A percentile compares a stretch with the other conserved stretches of the same genome.
phyloP scores from a whole-genome alignment of 2,888 invertebrate species.

The Metacarcinus magister region DNA sequence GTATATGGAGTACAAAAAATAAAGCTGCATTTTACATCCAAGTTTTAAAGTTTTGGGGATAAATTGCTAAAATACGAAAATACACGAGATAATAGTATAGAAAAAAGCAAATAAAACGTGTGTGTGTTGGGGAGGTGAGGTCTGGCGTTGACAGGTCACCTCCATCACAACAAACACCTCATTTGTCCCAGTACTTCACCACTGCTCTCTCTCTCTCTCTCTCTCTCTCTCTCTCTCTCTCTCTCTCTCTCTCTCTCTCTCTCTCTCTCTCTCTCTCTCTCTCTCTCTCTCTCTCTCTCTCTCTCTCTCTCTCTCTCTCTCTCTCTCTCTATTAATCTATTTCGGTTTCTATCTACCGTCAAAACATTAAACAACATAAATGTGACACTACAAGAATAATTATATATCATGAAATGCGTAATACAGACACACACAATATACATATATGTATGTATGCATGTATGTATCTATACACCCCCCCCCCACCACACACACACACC shows the following conservation, averaged over 20 bases:
- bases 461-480: not conserved
- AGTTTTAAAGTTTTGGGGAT: not conserved
- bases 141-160: not conserved
- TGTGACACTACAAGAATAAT: not conserved
- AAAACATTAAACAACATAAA: not conserved
- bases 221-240: conserved; percentile 36
- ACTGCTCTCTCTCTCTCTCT: not conserved
- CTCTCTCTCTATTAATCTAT: not conserved
- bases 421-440: not conserved
- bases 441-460: not conserved
- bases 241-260: conserved; percentile 36
- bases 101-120: not conserved
- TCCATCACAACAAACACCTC: conserved; percentile 36
- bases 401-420: not conserved
- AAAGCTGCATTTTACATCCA: not conserved
- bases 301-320: not conserved
- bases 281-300: not conserved
- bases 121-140: conserved; percentile 26
- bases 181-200: not conserved
- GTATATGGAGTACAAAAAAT: not conserved
- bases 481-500: not conserved
- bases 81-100: not conserved
- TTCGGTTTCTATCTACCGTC: too few species aligned
- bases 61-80: not conserved
- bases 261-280: conserved; percentile 35